These are phyloP conservation scores for Cotesia congregata DNA, from an alignment of 2,888 invertebrate species.

Conservation along the genomic window DNA sequence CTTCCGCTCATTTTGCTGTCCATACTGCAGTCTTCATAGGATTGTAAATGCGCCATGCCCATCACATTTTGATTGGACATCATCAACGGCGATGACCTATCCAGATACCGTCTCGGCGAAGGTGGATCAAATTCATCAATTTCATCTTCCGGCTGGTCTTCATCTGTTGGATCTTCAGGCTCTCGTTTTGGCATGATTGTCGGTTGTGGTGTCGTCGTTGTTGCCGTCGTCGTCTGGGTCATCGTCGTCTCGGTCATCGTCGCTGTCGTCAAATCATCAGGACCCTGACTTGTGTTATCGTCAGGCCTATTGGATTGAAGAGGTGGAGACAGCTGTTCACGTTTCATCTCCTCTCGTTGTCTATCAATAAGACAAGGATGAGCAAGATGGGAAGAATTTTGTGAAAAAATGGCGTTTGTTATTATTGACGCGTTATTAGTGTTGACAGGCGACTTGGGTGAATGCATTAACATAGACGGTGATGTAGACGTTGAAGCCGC, in stretches of 20 bases:
- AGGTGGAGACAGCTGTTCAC: constrained; percentile 54
- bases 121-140: constrained; percentile 70
- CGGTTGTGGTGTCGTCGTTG: constrained; percentile 10
- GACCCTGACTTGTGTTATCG: constrained; percentile 45
- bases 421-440: neutral
- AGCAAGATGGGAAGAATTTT: constrained; percentile 27
- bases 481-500: constrained; percentile 45
- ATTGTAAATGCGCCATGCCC: constrained; percentile 75
- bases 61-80: constrained; percentile 60
- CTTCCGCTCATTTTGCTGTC: constrained; percentile 80
- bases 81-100: constrained; percentile 57
- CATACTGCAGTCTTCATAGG: constrained; percentile 84
- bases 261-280: constrained; percentile 26
- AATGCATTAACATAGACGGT: constrained; percentile 45
- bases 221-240: neutral
- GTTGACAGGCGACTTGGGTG: constrained; percentile 33
- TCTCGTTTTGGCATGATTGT: constrained; percentile 80
- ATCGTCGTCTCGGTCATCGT: neutral
- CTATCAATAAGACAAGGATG: constrained; percentile 20
- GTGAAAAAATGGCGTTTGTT: constrained; percentile 21
- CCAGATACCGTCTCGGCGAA: constrained; percentile 57
- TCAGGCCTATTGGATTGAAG: constrained; percentile 51
- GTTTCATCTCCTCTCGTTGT: constrained; percentile 46
- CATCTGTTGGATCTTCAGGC: constrained; percentile 73
- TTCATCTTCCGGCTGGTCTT: constrained; percentile 73